A percentile compares a stretch with the other conserved stretches of the same genome.
These are phyloP conservation scores for Temnothorax curvispinosus DNA, from an alignment of 1,140 invertebrate genomes.

Conservation along the genomic window DNA sequence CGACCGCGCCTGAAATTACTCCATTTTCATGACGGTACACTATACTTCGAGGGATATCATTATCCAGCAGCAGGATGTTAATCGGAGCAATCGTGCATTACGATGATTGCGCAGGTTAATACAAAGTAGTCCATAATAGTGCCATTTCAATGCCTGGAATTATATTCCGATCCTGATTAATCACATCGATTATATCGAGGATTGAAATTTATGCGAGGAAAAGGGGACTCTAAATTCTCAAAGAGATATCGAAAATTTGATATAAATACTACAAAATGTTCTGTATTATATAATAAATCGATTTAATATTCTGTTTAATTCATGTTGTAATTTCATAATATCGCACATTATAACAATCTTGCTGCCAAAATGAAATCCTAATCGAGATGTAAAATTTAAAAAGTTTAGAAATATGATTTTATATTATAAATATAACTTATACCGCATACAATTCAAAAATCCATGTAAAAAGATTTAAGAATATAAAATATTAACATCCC, in stretches of 20 bases:
- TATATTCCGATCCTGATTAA: constrained; percentile 45
- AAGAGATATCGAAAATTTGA: neutral
- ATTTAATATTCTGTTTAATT: neutral
- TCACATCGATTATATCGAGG: constrained; percentile 2
- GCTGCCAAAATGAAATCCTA: neutral
- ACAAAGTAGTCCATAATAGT: constrained; percentile 38
- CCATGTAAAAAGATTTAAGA: neutral
- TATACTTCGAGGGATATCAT: constrained; percentile 46
- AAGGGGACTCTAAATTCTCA: constrained; percentile 9
- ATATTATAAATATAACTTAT: constrained; percentile 11
- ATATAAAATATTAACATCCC: neutral
- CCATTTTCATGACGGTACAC: constrained; percentile 21
- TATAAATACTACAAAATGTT: neutral
- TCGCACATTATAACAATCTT: neutral
- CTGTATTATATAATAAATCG: neutral
- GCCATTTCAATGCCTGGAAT: neutral
- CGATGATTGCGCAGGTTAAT: constrained; percentile 46
- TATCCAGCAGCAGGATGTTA: constrained; percentile 42
- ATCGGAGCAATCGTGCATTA: constrained; percentile 44
- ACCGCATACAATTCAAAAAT: too few species aligned
- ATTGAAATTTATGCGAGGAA: constrained; percentile 21
- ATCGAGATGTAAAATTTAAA: neutral
- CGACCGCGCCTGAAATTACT: constrained; percentile 44
- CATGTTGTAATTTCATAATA: neutral
- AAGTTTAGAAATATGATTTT: neutral